These are phyloP conservation scores for Megaustenia siamemsis DNA, from an alignment of 2,888 invertebrate species.

Conservation along the genomic window DNA sequence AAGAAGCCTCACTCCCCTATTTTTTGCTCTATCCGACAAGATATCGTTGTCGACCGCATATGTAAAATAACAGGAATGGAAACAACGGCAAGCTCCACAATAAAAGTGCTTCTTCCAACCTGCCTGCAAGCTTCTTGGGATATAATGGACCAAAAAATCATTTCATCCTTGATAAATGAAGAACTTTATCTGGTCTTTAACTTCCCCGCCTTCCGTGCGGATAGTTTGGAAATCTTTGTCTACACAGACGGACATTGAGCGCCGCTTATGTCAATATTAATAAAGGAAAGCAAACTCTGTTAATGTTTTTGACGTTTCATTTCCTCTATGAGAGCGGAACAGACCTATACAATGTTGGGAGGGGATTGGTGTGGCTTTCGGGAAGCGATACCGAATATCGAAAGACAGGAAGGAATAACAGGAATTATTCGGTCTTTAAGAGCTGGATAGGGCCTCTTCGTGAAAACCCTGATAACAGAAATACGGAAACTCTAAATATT, in stretches of 20 bases:
- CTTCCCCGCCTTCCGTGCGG: not conserved
- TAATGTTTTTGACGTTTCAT: conserved; percentile 38
- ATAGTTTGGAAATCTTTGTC: conserved; percentile 6
- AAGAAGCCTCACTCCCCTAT: too few relatives aligned
- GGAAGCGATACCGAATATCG: not conserved
- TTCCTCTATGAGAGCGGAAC: conserved; percentile 20
- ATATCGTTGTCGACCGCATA: too few relatives aligned
- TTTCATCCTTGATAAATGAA: not conserved
- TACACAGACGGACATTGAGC: conserved; percentile 33
- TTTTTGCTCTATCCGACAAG: too few relatives aligned
- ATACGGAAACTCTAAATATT: too few relatives aligned
- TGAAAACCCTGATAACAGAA: too few relatives aligned
- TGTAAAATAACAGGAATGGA: too few relatives aligned
- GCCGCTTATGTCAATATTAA: conserved; percentile 46
- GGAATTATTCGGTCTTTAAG: too few relatives aligned
- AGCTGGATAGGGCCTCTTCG: too few relatives aligned
- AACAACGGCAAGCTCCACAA: too few relatives aligned
- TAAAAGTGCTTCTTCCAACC: not conserved
- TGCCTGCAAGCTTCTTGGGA: not conserved
- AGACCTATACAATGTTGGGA: not conserved
- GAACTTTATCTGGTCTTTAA: not conserved
- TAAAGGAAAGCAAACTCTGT: conserved; percentile 42
- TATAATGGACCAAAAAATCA: not conserved
- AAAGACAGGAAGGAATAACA: not conserved
- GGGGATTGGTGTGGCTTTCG: not conserved